Percentiles rank a stretch among this genome's conserved stretches.
phyloP scores from a whole-genome alignment of 2,113 vertebrate genomes.

The Phrynosoma platyrhinos region DNA sequence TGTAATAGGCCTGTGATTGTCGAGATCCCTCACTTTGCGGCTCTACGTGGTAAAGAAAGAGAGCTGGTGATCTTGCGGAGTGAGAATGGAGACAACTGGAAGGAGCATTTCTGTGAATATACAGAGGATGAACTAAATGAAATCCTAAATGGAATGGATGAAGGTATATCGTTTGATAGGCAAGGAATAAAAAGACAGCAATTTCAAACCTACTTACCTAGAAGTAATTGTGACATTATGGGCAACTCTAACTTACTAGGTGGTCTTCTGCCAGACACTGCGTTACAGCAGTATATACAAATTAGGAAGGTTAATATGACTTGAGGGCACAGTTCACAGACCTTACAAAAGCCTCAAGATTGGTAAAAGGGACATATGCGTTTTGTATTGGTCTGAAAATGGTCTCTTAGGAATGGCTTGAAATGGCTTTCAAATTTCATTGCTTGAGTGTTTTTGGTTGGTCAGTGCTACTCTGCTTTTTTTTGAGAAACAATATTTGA shows the following conservation, averaged over 20 bases:
- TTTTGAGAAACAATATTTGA: background rate
- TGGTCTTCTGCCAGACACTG: conserved; percentile 28
- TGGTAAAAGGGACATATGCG: background rate
- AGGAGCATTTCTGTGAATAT: conserved; percentile 96
- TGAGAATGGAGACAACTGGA: conserved; percentile 97
- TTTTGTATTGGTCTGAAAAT: background rate
- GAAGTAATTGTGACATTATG: background rate
- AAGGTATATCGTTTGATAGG: conserved; percentile 79
- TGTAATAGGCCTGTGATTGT: conserved; percentile 93
- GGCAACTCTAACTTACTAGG: background rate
- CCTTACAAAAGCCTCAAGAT: background rate
- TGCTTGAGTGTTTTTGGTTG: background rate
- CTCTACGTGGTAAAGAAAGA: conserved; percentile 92
- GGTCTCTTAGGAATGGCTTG: background rate
- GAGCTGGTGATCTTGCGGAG: conserved; percentile 97
- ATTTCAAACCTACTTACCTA: background rate
- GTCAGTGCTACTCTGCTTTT: background rate
- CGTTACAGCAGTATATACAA: background rate
- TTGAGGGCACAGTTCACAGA: conserved; percentile 27
- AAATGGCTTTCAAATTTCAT: background rate
- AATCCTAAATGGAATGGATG: conserved; percentile 96
- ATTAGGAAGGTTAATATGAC: conserved; percentile 36
- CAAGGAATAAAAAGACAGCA: background rate
- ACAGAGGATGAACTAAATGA: conserved; percentile 95
- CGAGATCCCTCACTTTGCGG: conserved; percentile 98